Percentiles rank a stretch among this genome's conserved stretches.
Conservation (phyloP, 1,140 invertebrate species). For the Drepana arcuata region DNA sequence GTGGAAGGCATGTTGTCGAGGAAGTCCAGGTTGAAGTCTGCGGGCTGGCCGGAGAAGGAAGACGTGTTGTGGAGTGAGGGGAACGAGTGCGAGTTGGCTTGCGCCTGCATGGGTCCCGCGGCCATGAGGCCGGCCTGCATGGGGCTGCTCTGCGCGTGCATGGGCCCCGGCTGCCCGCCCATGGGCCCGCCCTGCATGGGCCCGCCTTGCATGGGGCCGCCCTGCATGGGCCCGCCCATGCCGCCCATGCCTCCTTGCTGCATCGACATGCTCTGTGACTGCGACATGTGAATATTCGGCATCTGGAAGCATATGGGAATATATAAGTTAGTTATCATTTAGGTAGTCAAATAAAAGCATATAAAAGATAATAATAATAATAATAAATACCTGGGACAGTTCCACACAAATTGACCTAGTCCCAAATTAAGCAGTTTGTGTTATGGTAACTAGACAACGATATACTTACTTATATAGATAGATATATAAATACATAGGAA, state of each 20-base stretch:
- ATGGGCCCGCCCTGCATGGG: constrained; percentile 25
- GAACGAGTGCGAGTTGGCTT: constrained; percentile 23
- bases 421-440: too few relatives aligned
- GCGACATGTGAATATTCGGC: constrained; percentile 77
- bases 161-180: constrained; percentile 28
- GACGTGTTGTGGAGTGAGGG: constrained; percentile 63
- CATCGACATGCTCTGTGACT: constrained; percentile 77
- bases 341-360: not conserved
- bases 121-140: constrained; percentile 40
- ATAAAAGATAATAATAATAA: not conserved
- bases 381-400: too few relatives aligned
- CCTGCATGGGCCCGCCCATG: constrained; percentile 36
- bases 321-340: not conserved
- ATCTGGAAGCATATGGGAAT: constrained; percentile 73
- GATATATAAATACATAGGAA: too few relatives aligned
- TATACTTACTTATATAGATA: too few relatives aligned
- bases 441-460: too few relatives aligned
- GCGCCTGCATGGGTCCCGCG: constrained; percentile 23
- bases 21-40: constrained; percentile 85
- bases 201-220: constrained; percentile 40
- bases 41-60: constrained; percentile 73
- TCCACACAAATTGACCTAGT: too few relatives aligned
- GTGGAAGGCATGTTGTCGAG: constrained; percentile 82
- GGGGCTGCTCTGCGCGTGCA: constrained; percentile 40
- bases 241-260: constrained; percentile 60